These are phyloP conservation scores for Drosophila tristis DNA, from an alignment of 1,140 invertebrate genomes.

Conservation along the genomic window DNA sequence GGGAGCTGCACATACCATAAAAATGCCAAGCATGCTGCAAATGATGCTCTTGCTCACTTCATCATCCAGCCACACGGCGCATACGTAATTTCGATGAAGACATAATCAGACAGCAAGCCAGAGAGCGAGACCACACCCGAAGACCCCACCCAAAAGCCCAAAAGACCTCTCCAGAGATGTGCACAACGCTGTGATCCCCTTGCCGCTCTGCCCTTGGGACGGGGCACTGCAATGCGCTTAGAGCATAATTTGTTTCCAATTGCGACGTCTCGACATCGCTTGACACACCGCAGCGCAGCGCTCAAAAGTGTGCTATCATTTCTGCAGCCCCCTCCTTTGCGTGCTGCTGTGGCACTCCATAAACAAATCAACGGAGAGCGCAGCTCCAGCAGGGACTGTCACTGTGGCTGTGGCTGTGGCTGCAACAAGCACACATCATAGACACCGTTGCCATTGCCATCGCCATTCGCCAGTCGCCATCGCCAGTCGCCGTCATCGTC, in stretches of 20 bases:
- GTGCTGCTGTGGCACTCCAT: constrained; percentile 42
- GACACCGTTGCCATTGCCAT: constrained; percentile 29
- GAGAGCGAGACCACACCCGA: no score
- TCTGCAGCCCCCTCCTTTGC: constrained; percentile 17
- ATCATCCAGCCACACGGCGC: constrained; percentile 18
- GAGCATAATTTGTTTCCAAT: constrained; percentile 82
- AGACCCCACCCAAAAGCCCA: no score
- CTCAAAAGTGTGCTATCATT: constrained; percentile 49
- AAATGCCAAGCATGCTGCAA: background rate
- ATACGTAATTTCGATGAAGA: constrained; percentile 41
- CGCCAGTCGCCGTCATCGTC: constrained; percentile 48
- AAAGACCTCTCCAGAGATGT: constrained; percentile 3
- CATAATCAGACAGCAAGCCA: constrained; percentile 47
- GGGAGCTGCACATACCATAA: no score
- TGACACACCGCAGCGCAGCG: constrained; percentile 6
- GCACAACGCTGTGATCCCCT: background rate
- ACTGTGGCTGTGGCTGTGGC: constrained; percentile 10
- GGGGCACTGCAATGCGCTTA: constrained; percentile 56
- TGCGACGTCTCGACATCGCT: constrained; percentile 51
- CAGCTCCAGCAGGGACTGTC: constrained; percentile 4
- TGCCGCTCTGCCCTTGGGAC: background rate
- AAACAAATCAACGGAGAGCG: constrained; percentile 68
- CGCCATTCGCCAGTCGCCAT: constrained; percentile 8
- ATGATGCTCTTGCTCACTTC: background rate
- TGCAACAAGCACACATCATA: constrained; percentile 57